Percentiles rank a stretch among this genome's conserved stretches.
These are phyloP conservation scores for Selene dorsalis DNA, from an alignment of 2,797 vertebrate genomes.

Conservation along the genomic window DNA sequence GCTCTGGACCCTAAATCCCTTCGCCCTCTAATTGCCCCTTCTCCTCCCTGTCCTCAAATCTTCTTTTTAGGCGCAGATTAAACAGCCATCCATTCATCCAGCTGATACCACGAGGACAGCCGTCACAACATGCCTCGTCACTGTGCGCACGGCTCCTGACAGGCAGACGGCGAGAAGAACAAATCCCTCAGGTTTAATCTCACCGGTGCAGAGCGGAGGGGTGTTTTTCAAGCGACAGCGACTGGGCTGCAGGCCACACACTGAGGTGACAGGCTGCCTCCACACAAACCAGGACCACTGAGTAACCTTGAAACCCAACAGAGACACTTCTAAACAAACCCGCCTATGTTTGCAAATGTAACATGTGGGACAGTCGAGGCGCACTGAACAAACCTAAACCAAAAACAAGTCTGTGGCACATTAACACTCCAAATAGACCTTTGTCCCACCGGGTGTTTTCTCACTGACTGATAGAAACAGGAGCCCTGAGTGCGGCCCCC, in stretches of 20 bases:
- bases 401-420: slow-evolving; percentile 53
- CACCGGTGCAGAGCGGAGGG: slow-evolving; percentile 27
- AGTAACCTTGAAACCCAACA: slow-evolving; percentile 60
- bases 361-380: slow-evolving; percentile 37
- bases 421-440: slow-evolving; percentile 58
- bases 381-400: slow-evolving; percentile 60
- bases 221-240: slow-evolving; percentile 44
- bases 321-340: slow-evolving; percentile 67
- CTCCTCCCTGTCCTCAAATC: slow-evolving; percentile 53
- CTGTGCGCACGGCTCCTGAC: slow-evolving; percentile 56
- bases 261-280: slow-evolving; percentile 37
- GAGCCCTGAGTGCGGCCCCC: slow-evolving; percentile 45
- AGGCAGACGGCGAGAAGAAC: slow-evolving; percentile 68
- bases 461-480: slow-evolving; percentile 48
- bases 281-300: slow-evolving; percentile 15
- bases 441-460: slow-evolving; percentile 37
- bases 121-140: slow-evolving; percentile 74
- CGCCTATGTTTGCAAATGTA: slow-evolving; percentile 56
- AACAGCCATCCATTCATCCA: slow-evolving; percentile 60
- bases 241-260: slow-evolving; percentile 53
- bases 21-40: slow-evolving; percentile 45
- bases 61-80: slow-evolving; percentile 69
- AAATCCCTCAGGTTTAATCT: slow-evolving; percentile 76
- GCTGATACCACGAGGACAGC: slow-evolving; percentile 66
- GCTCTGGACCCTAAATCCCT: slow-evolving; percentile 25